Conservation (phyloP, 2,888 invertebrate genomes). For the Orthosia incerta region DNA sequence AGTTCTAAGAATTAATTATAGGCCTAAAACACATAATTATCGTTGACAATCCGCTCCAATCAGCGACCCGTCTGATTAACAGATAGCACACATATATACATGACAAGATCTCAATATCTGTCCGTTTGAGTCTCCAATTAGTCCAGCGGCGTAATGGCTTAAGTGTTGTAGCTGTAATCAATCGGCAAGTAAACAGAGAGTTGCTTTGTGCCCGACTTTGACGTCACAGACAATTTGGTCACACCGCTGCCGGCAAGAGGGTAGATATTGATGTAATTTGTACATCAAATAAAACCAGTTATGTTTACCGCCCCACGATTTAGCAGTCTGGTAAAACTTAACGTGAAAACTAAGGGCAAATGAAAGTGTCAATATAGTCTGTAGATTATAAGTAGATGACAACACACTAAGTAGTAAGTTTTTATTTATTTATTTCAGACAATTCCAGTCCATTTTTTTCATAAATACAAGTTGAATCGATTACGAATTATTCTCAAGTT, state of each 20-base stretch:
- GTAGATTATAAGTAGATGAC: too few relatives aligned
- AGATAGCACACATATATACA: conserved; percentile 33
- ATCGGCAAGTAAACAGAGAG: conserved; percentile 74
- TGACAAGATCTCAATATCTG: conserved; percentile 46
- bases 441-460: too few relatives aligned
- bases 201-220: conserved; percentile 74
- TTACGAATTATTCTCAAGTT: neutral
- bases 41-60: conserved; percentile 48
- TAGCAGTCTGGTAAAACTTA: too few relatives aligned
- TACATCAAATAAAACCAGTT: conserved; percentile 20
- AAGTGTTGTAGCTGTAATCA: conserved; percentile 77
- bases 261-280: conserved; percentile 26
- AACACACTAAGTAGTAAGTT: too few relatives aligned
- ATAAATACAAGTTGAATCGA: neutral
- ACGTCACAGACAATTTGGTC: conserved; percentile 45
- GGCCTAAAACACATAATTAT: conserved; percentile 36
- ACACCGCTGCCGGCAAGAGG: neutral
- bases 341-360: too few relatives aligned
- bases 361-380: too few relatives aligned
- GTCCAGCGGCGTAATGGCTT: conserved; percentile 71
- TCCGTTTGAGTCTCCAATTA: conserved; percentile 77
- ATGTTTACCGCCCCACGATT: neutral
- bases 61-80: conserved; percentile 60
- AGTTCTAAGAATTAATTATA: conserved; percentile 49
- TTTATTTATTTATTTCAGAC: too few relatives aligned